Conservation (phyloP, 1,140 invertebrate species). For the Argopecten irradians region DNA sequence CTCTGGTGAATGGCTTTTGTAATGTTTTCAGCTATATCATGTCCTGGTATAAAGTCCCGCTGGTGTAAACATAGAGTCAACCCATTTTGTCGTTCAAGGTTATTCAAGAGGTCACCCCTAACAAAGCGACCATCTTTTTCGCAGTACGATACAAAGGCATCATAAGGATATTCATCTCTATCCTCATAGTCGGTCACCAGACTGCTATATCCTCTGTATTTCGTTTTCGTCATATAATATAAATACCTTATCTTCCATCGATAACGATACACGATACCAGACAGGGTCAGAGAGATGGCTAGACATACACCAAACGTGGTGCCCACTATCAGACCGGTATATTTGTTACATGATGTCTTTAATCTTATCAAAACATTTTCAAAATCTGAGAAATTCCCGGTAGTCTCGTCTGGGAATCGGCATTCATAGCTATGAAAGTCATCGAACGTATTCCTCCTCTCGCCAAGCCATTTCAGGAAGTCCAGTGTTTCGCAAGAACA, state of each 20-base stretch:
- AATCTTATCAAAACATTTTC: slow-evolving; percentile 38
- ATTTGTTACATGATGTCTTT: slow-evolving; percentile 40
- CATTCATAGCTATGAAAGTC: slow-evolving; percentile 38
- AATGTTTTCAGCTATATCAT: slow-evolving; percentile 39
- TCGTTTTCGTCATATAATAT: slow-evolving; percentile 55
- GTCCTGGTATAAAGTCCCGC: slow-evolving; percentile 52
- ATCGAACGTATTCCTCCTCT: not conserved
- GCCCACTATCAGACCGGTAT: slow-evolving; percentile 39
- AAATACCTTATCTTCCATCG: slow-evolving; percentile 63
- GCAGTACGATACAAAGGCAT: slow-evolving; percentile 61
- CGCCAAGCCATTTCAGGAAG: slow-evolving; percentile 55
- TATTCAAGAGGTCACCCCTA: not conserved
- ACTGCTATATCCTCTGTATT: slow-evolving; percentile 31
- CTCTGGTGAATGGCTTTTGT: slow-evolving; percentile 68
- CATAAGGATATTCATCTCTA: slow-evolving; percentile 47
- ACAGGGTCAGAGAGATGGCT: slow-evolving; percentile 35
- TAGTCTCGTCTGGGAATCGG: slow-evolving; percentile 33
- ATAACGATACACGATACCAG: slow-evolving; percentile 51
- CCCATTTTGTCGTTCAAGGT: slow-evolving; percentile 39
- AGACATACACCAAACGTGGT: slow-evolving; percentile 26
- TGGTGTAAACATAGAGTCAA: slow-evolving; percentile 57
- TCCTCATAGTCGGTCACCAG: not conserved
- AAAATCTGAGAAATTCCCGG: not conserved
- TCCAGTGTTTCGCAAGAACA: slow-evolving; percentile 55
- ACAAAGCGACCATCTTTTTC: slow-evolving; percentile 52